Conservation (phyloP, 2,888 invertebrate genomes). For the Eudiplozoon nipponicum region DNA sequence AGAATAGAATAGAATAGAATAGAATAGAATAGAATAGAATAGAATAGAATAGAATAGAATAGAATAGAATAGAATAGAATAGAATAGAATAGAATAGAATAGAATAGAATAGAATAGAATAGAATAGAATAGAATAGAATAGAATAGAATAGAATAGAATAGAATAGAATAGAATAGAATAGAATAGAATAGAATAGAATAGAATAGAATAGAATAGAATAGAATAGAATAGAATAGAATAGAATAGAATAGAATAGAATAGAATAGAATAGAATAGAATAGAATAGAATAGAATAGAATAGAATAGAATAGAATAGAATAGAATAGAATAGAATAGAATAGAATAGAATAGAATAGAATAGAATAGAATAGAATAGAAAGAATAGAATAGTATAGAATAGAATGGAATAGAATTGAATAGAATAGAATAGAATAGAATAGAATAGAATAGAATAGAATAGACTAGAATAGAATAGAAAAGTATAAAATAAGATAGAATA, state of each 20-base stretch:
- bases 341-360: not conserved
- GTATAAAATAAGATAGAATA: not conserved
- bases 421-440: not conserved
- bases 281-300: not conserved
- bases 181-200: not conserved
- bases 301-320: not conserved
- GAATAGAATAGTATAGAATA: not conserved
- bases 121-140: too few relatives aligned
- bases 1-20: not conserved
- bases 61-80: constrained; percentile 5
- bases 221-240: not conserved
- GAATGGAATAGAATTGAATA: not conserved
- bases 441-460: not conserved
- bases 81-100: not conserved
- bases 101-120: not conserved
- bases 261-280: not conserved
- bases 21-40: not conserved
- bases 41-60: not conserved
- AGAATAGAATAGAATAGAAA: not conserved
- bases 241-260: not conserved
- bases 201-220: not conserved
- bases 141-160: not conserved
- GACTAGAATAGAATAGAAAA: not conserved
- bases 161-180: not conserved
- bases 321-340: not conserved